Conservation (phyloP, 1,140 invertebrate genomes). For the Teleogryllus occipitalis region DNA sequence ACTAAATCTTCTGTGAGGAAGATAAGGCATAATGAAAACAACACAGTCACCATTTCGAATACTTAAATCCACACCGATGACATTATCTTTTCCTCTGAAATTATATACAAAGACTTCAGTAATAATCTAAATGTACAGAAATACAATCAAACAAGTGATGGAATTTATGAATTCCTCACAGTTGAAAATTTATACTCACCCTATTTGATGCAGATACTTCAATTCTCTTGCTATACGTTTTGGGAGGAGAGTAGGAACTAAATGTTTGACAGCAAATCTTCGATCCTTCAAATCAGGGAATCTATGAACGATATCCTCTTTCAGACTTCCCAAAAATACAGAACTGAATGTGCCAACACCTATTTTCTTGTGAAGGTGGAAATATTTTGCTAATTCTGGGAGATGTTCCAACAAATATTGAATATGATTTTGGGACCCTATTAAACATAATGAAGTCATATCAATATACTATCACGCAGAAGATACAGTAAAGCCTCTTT, state of each 20-base stretch:
- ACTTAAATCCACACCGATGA: conserved; percentile 72
- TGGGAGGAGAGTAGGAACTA: conserved; percentile 74
- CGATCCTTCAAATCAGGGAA: conserved; percentile 34
- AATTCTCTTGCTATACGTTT: conserved; percentile 67
- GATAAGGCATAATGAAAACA: conserved; percentile 85
- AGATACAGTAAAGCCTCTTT: too few species aligned
- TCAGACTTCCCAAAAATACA: conserved; percentile 64
- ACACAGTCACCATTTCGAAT: conserved; percentile 69
- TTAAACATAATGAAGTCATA: not conserved
- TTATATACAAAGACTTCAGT: conserved; percentile 18
- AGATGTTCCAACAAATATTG: conserved; percentile 44
- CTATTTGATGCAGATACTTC: conserved; percentile 67
- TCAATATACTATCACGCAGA: too few species aligned
- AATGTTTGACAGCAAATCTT: conserved; percentile 70
- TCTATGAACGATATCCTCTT: conserved; percentile 40
- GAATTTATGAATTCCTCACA: not conserved
- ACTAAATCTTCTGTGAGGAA: conserved; percentile 70
- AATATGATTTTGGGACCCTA: conserved; percentile 37
- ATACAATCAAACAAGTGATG: too few species aligned
- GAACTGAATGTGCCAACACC: conserved; percentile 77
- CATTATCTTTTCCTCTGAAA: conserved; percentile 70
- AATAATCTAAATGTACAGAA: too few species aligned
- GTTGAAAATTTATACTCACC: conserved; percentile 41
- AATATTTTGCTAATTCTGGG: conserved; percentile 53
- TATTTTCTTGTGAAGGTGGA: conserved; percentile 58